Base-by-base conservation (phyloP, 2,888 invertebrate species). In the Euspilapteryx auroguttella region DNA sequence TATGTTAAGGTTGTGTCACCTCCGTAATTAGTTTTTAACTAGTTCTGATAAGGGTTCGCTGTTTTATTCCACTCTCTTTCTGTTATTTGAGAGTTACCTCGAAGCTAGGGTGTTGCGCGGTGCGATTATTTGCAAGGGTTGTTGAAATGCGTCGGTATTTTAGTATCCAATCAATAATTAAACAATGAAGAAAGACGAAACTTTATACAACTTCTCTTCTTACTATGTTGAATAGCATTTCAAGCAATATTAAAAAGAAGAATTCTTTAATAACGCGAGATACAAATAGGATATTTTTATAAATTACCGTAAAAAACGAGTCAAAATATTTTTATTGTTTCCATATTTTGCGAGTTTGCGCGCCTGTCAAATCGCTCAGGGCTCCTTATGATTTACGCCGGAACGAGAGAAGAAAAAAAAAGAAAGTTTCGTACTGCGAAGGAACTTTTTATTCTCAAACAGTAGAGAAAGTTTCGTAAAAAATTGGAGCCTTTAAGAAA, bases 1-100 rank as follows among this genome's bases (percentile, higher is more conserved):
- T 73, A 75, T 73, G 62, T 61, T 57, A 69, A 68, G 68, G 73
- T 68, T 69, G 73, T 71, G 75, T 73, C 75, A 69, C 73, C 68
- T 65, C 61, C 44, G 73, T 75, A 75, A 75, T 75, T 75, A 73
- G 75, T 75, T 75, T 73, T 73, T 73, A 73, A 75, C 75, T 75
- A 75, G 73, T 75, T 73, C 62, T 71, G 75, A 73, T 73, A 75
- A 73, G 75, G 75, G 71, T 73, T 55, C 53, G 42, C 49, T 40
- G 45, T 61, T 69, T 68, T 68, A 69, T 62, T 55, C 51, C 47
- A 45, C 45, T 51, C 44, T 52, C 47, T 55, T 56, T 63, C 64
- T 65, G 66, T 64, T 6, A 10, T 24, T 49, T 63, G 42, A 51
- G 50, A 54, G 49, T 56, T 61, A 65, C n/a, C n/a, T n/a, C n/a